Base-by-base conservation (phyloP, 2,797 vertebrate species). In the Eleutherodactylus coqui region DNA sequence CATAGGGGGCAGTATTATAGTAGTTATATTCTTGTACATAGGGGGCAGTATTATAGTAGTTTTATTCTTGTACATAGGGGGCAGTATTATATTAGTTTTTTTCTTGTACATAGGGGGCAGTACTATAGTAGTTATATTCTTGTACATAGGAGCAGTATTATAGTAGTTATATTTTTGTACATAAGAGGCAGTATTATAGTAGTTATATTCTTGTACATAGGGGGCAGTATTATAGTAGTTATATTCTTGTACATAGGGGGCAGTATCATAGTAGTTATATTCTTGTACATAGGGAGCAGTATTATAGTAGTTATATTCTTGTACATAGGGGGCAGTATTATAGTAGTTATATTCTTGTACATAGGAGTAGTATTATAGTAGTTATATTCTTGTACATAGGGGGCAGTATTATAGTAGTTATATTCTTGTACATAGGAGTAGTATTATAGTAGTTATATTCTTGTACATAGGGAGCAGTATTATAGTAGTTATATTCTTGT, bases 21-120 rank as follows among this genome's bases (percentile, higher is more conserved):
- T 67, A 67, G 62, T 67, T 67, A 69, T 69, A 69, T 69, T 69
- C 64, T 69, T 69, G 34, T 69, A 69, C n/a, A 62, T 62, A 62
- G 60, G 60, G 1, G 53, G 53, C 29, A 62, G 60, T 62, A 62
- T 62, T 62, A 62, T 62, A 62, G 27, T 62, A 62, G 60, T 62
- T 62, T 32, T 62, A 62, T 62, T 62, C 60, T 32, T 62, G 58
- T 60, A 60, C n/a, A 62, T 62, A 62, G n/a, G 60, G 27, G 1
- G 60, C 27, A 62, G 60, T 62, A 62, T 62, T 62, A 62, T 62
- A 62, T 27, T 62, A 62, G 60, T 62, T 62, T 32, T 62, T 32
- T 62, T 62, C 60, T 32, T 62, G 58, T 60, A 60, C n/a, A 62
- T 62, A 62, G n/a, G 60, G 60, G 0, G 60, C 27, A 62, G 60